Conservation (phyloP, 2,797 vertebrate genomes). For the Myotis planiceps region DNA sequence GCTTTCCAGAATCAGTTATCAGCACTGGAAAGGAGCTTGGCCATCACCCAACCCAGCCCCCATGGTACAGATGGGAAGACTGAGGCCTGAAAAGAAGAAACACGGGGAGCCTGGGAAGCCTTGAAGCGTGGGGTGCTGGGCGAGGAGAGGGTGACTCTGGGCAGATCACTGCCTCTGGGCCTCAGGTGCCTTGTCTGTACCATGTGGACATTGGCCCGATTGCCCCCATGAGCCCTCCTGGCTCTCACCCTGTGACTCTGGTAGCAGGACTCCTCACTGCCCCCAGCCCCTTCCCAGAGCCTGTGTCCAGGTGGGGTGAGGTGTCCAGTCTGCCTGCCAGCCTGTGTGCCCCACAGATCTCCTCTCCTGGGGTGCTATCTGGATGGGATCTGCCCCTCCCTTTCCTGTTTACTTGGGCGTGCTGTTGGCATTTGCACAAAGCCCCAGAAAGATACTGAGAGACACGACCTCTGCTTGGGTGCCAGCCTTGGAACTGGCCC, state of each 20-base stretch:
- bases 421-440: slow-evolving; percentile 48
- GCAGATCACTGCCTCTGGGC: neutral
- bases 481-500: neutral
- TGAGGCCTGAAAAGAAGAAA: neutral
- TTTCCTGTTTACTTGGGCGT: slow-evolving; percentile 38
- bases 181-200: neutral
- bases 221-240: neutral
- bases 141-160: neutral
- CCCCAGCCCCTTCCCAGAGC: neutral
- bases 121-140: neutral
- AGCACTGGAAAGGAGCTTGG: neutral
- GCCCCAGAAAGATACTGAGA: slow-evolving; percentile 17
- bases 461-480: neutral
- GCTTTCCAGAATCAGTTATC: neutral
- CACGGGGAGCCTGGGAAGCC: neutral
- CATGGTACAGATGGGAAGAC: neutral
- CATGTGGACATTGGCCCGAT: neutral
- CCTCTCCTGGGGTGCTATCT: neutral
- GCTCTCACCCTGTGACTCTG: neutral
- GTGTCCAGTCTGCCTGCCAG: neutral
- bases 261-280: neutral
- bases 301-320: neutral
- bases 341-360: neutral
- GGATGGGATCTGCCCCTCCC: neutral
- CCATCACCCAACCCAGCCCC: neutral